Percentiles rank a stretch among this genome's conserved stretches.
Evolutionary conservation across 2,113 vertebrate genomes (phyloP).

Genomic region (Lasiurus borealis): DNA sequence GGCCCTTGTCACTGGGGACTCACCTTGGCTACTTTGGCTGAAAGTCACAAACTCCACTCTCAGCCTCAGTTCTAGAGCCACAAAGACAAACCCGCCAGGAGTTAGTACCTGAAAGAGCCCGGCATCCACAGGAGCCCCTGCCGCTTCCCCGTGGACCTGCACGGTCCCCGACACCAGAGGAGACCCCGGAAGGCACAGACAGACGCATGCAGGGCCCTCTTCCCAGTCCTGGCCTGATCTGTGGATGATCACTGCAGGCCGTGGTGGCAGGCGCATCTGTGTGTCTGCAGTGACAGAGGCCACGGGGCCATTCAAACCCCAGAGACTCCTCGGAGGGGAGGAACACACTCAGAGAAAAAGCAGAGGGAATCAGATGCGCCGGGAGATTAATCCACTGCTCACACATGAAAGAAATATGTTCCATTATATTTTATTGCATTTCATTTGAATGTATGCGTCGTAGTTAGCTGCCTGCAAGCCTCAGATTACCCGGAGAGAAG

Average conservation of each 20-base stretch:
- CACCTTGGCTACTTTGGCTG: not conserved
- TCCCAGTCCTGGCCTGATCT: not conserved
- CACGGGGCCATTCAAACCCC: not conserved
- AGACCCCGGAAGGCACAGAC: not conserved
- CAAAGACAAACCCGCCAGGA: not conserved
- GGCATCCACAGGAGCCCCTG: not conserved
- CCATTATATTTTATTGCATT: conserved; percentile 69
- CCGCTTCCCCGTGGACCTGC: not conserved
- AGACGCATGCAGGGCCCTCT: not conserved
- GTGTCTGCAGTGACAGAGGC: not conserved
- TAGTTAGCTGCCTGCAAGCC: conserved; percentile 17
- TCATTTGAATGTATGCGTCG: conserved; percentile 37
- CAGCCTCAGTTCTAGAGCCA: not conserved
- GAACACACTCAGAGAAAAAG: not conserved
- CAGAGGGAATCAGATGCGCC: not conserved
- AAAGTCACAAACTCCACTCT: not conserved
- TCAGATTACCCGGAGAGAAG: conserved; percentile 39
- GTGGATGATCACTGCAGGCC: not conserved
- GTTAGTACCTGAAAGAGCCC: not conserved
- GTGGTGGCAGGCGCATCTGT: not conserved
- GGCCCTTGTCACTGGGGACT: not conserved
- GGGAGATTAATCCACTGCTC: conserved; percentile 37
- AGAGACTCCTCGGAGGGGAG: not conserved
- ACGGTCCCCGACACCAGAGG: not conserved
- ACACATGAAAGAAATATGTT: conserved; percentile 59